Evolutionary conservation across 2,113 vertebrate genomes (phyloP).

Genomic region (Argyrosomus japonicus): DNA sequence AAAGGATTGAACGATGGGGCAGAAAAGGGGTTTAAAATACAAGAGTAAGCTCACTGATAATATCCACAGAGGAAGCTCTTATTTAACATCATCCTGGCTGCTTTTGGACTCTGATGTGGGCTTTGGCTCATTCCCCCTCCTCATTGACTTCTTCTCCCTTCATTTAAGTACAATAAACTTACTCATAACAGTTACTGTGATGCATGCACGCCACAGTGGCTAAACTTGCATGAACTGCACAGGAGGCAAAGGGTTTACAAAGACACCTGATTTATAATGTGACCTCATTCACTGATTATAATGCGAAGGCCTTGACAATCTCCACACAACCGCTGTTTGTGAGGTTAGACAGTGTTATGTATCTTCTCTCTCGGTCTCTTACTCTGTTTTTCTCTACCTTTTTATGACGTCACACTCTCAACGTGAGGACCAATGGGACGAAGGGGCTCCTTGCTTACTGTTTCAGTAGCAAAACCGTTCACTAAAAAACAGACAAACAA

Average conservation of each 20-base stretch:
- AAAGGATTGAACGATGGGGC: slow-evolving; percentile 22
- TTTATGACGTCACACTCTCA: slow-evolving; percentile 40
- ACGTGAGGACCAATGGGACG: slow-evolving; percentile 74
- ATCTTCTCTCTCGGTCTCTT: slow-evolving; percentile 37
- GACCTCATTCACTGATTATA: slow-evolving; percentile 56
- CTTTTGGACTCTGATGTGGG: slow-evolving; percentile 31
- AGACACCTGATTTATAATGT: slow-evolving; percentile 53
- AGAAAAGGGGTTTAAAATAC: slow-evolving; percentile 27
- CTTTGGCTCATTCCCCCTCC: slow-evolving; percentile 18
- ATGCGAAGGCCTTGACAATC: slow-evolving; percentile 82
- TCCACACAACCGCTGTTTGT: slow-evolving; percentile 53
- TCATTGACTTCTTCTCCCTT: slow-evolving; percentile 27
- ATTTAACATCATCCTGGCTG: slow-evolving; percentile 16
- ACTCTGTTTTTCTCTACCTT: slow-evolving; percentile 43
- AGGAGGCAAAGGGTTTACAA: slow-evolving; percentile 49
- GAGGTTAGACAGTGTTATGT: slow-evolving; percentile 26
- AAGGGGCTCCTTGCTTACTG: slow-evolving; percentile 81
- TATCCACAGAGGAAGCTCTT: slow-evolving; percentile 34
- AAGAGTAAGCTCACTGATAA: background rate
- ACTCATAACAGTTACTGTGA: slow-evolving; percentile 41
- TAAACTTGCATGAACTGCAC: slow-evolving; percentile 32
- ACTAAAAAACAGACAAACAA: slow-evolving; percentile 26
- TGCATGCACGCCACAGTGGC: slow-evolving; percentile 45
- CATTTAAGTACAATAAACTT: slow-evolving; percentile 42
- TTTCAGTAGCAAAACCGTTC: slow-evolving; percentile 71